Base-by-base conservation (phyloP, 35 echinoderm and acorn worm genomes). In the Acanthaster planci region DNA sequence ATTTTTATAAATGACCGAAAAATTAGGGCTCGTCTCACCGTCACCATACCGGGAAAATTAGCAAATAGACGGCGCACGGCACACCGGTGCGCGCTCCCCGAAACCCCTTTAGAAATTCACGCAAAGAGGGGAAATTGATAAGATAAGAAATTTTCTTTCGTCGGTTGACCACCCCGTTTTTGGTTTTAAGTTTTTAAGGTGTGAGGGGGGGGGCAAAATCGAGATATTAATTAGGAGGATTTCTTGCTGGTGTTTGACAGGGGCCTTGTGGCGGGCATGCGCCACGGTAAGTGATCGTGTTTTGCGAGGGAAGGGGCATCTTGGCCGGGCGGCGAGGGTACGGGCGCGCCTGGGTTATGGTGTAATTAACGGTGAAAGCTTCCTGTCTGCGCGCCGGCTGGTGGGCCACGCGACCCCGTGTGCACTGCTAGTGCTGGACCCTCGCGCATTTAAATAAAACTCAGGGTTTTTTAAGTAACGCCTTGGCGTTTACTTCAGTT, bases 1-100 rank as follows among this genome's bases (percentile, higher is more conserved):
- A 72, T 72, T 72, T 47, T 72, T 72, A 72, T 72, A 72, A 72
- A 72, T 72, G 64, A 72, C 64, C 64, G 64, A 72, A 34, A 72
- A 72, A 72, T 34, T 72, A 29, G 14, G 64, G 64, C 64, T 72
- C 64, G 64, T 72, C 64, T 72, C 64, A 4, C 19, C 30, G 64
- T 72, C 64, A 72, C 64, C 64, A 72, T 34, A 26, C 64, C 64
- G 14, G 64, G 64, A 34, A 72, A 72, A 72, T 72, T 72, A 29
- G 64, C 64, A 72, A 72, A 72, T 72, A 72, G 64, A 72, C 64
- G 64, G 64, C 64, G 64, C 23, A 72, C 64, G 64, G 64, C 64
- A 21, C 64, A 72, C 26, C 64, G 26, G 64, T 72, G 64, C 64
- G 19, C 34, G 64, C n/a, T 72, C 64, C 64, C 64, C 34, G 23